Percentiles rank a stretch among this genome's conserved stretches.
These are phyloP conservation scores for Triplophysa yarkandensis DNA, from an alignment of 2,797 vertebrate genomes.

Conservation along the genomic window DNA sequence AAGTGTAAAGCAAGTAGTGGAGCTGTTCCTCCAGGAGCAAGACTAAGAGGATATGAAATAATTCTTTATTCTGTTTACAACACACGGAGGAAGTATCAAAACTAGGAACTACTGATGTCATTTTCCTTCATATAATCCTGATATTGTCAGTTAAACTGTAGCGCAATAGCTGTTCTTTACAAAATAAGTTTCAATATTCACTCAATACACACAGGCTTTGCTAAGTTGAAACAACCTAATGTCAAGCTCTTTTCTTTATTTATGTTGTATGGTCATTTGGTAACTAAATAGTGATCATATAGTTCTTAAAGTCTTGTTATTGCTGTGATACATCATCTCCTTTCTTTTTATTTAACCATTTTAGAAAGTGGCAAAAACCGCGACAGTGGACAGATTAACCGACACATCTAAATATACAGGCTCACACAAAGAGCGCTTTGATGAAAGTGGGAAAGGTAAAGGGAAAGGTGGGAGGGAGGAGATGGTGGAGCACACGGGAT, in stretches of 20 bases:
- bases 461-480: constrained; percentile 90
- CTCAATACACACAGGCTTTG: neutral
- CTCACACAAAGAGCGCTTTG: constrained; percentile 92
- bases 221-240: constrained; percentile 10
- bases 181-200: constrained; percentile 33
- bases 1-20: no score
- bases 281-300: neutral
- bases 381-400: constrained; percentile 86
- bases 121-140: neutral
- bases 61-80: constrained; percentile 2
- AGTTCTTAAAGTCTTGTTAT: neutral
- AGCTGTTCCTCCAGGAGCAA: no score
- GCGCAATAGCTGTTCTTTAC: neutral
- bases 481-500: constrained; percentile 89
- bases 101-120: neutral
- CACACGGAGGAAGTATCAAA: constrained; percentile 42
- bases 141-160: constrained; percentile 4
- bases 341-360: constrained; percentile 24
- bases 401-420: constrained; percentile 93
- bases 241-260: neutral
- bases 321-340: neutral
- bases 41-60: neutral
- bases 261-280: no score
- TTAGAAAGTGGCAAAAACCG: constrained; percentile 86
- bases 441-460: constrained; percentile 85